Evolutionary conservation across 2,113 vertebrate genomes (phyloP), one percentile per base, ranked within the genome.

Genomic region (Sciurus niger): DNA sequence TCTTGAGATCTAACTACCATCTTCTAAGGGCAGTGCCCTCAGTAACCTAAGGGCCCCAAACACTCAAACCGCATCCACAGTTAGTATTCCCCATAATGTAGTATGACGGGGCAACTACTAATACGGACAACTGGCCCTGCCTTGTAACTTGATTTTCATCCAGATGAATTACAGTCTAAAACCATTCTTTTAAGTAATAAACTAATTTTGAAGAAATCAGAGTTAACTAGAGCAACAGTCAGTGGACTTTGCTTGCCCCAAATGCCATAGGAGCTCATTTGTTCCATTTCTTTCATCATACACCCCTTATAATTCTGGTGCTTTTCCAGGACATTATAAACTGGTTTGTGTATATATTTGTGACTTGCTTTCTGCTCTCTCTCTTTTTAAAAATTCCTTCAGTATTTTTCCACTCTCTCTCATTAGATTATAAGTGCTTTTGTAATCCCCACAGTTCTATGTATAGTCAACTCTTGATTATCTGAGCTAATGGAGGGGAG

Each of bases 391-490:
- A 90, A 88, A 95, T 90, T 96, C 72, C 84, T 84, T 84, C 58
- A 82, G 80, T 94, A 89, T 97, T 96, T 97, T 96, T 37, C 58
- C 20, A 37, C 30, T 88, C 43, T 67, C n/a, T 90, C 87, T 98
- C 95, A 97, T 97, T 97, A 95, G 92, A 78, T 88, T 65, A 46
- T 93, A 96, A 95, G 96, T 94, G 90, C 60, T 95, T 96, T 93
- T 95, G 73, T 84, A 93, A 95, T 94, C 87, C 83, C 87, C 43
- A 96, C 92, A 92, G 87, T 92, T 98, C 97, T 96, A 60, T 96
- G 90, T 97, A 93, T 92, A 96, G 96, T 96, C 94, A 97, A 95
- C 96, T 96, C 90, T 97, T 98, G 97, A 97, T 97, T 97, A 98
- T 97, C 96, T 97, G 93, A 96, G 95, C 97, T 97, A 97, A 97